Conservation (phyloP, 2,888 invertebrate species). For the Gymnocheta viridis region DNA sequence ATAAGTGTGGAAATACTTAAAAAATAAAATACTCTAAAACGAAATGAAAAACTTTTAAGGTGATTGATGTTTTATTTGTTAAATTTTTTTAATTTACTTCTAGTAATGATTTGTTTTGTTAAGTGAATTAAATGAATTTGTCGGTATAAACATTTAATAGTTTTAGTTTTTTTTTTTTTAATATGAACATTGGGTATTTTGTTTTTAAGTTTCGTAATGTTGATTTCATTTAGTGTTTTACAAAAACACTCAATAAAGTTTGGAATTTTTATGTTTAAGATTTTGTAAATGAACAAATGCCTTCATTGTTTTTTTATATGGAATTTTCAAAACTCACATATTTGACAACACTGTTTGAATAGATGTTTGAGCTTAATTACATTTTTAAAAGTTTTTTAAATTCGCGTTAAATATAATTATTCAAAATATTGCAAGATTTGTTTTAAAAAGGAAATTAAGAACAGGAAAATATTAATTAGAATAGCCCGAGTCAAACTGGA, state of each 20-base stretch:
- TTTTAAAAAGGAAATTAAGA: too few relatives aligned
- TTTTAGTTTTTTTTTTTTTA: background rate
- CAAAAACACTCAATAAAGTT: slow-evolving; percentile 29
- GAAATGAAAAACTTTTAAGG: slow-evolving; percentile 1
- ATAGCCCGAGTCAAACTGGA: too few relatives aligned
- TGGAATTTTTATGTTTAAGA: background rate
- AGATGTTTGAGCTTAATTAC: background rate
- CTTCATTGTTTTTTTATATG: background rate
- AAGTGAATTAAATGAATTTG: slow-evolving; percentile 37
- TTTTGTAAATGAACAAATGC: slow-evolving; percentile 18
- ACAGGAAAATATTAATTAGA: too few relatives aligned
- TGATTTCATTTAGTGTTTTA: slow-evolving; percentile 36
- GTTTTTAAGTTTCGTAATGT: background rate
- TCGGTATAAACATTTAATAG: slow-evolving; percentile 52
- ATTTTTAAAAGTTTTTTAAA: too few relatives aligned
- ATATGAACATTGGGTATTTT: slow-evolving; percentile 31
- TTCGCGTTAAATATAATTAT: too few relatives aligned
- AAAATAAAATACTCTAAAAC: slow-evolving; percentile 37
- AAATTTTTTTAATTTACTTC: slow-evolving; percentile 8
- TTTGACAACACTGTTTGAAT: slow-evolving; percentile 36
- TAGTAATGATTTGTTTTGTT: slow-evolving; percentile 27
- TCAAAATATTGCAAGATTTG: too few relatives aligned
- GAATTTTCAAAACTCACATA: background rate
- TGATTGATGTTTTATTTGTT: slow-evolving; percentile 29
- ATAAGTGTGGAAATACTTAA: slow-evolving; percentile 34